These are phyloP conservation scores for Sebastes steindachneri DNA, from an alignment of 2,797 vertebrate species.

Conservation along the genomic window DNA sequence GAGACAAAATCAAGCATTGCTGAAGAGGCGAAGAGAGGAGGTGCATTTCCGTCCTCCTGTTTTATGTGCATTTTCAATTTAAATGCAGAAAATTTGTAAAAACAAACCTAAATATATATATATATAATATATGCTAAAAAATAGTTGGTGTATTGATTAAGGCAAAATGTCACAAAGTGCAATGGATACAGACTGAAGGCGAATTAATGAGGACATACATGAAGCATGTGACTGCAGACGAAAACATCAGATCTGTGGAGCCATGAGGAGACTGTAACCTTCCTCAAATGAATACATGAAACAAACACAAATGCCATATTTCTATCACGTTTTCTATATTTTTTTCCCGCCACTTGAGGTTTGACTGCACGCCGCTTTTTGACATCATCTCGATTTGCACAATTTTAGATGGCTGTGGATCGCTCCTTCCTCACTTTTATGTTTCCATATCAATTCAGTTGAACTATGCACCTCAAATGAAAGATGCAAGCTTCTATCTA, in stretches of 20 bases:
- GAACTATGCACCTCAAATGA: background rate
- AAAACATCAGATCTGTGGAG: background rate
- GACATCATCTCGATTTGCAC: background rate
- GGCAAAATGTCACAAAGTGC: too few relatives aligned
- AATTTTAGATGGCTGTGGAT: background rate
- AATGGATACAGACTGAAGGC: background rate
- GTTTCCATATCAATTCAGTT: background rate
- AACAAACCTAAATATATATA: too few relatives aligned
- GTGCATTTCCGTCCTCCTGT: background rate
- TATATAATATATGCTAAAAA: too few relatives aligned
- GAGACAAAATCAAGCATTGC: background rate
- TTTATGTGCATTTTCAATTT: background rate
- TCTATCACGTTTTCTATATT: background rate
- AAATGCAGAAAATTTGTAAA: too few relatives aligned
- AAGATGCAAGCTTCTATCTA: background rate
- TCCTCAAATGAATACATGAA: background rate
- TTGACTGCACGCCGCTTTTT: background rate
- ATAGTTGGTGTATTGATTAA: fast-evolving
- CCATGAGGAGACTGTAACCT: too few relatives aligned
- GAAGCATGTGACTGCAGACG: background rate
- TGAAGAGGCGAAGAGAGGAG: background rate
- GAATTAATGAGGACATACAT: background rate
- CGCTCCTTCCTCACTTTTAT: background rate
- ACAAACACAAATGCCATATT: background rate
- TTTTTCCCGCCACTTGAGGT: background rate